These are phyloP conservation scores for Trigoniulus corallinus DNA, from an alignment of 1,140 invertebrate species.

Conservation along the genomic window DNA sequence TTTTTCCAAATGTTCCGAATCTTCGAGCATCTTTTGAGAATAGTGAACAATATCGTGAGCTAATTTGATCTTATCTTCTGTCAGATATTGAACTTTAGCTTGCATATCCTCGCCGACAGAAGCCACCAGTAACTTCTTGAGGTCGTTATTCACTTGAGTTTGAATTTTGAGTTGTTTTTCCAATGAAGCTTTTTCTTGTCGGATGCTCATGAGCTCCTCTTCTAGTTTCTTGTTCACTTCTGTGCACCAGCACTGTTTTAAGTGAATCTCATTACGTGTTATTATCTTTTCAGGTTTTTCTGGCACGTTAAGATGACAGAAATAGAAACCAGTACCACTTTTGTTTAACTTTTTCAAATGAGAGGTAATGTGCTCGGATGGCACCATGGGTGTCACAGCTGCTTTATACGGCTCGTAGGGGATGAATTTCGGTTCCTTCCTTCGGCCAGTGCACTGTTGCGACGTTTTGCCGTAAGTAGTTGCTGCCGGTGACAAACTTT, in stretches of 20 bases:
- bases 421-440: slow-evolving; percentile 60
- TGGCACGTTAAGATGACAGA: neutral
- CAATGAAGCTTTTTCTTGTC: slow-evolving; percentile 25
- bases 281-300: neutral
- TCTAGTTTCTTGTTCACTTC: neutral
- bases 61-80: slow-evolving; percentile 75
- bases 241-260: neutral
- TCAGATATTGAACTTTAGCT: slow-evolving; percentile 67
- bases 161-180: slow-evolving; percentile 43
- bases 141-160: slow-evolving; percentile 66
- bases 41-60: slow-evolving; percentile 67
- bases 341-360: slow-evolving; percentile 18
- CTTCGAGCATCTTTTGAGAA: slow-evolving; percentile 55
- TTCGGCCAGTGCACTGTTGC: too few species aligned
- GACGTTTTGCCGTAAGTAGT: too few species aligned
- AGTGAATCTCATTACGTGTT: neutral
- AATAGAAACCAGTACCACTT: neutral
- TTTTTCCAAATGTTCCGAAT: slow-evolving; percentile 83
- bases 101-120: slow-evolving; percentile 87
- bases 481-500: too few species aligned
- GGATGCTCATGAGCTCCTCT: slow-evolving; percentile 16
- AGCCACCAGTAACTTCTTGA: slow-evolving; percentile 81
- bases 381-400: slow-evolving; percentile 57
- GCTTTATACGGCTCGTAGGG: slow-evolving; percentile 77
- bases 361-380: too few species aligned